A percentile compares a stretch with the other conserved stretches of the same genome.
Evolutionary conservation across 2,113 vertebrate genomes (phyloP).

Genomic region (Sander vitreus): DNA sequence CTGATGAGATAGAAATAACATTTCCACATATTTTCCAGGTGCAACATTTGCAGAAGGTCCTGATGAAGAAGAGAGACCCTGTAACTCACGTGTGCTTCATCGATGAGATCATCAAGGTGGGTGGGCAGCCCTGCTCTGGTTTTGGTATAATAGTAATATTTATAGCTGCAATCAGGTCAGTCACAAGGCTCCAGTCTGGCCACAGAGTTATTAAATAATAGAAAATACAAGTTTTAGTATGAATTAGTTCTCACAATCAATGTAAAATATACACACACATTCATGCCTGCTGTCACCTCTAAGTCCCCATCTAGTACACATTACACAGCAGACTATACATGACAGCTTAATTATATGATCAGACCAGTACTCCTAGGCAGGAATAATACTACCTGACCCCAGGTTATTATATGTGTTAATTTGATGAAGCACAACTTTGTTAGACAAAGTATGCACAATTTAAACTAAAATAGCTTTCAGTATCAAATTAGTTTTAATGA

Average conservation of each 20-base stretch:
- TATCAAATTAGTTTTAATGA: too few relatives aligned
- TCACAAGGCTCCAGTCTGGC: background rate
- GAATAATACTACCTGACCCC: background rate
- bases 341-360: constrained; percentile 1
- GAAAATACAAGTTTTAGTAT: background rate
- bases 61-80: constrained; percentile 96
- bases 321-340: background rate
- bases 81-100: constrained; percentile 97
- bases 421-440: too few relatives aligned
- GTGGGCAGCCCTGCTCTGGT: background rate
- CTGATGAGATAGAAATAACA: background rate
- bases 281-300: background rate
- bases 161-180: background rate
- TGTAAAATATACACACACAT: background rate
- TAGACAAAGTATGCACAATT: too few relatives aligned
- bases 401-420: background rate
- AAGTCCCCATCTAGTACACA: background rate
- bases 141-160: background rate
- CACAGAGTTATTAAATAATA: background rate
- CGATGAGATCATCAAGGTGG: constrained; percentile 96
- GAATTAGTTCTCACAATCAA: background rate
- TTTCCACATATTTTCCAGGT: constrained; percentile 82
- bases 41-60: constrained; percentile 96
- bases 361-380: background rate
- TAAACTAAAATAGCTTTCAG: too few relatives aligned